Evolutionary conservation across 2,113 vertebrate genomes (phyloP).

Genomic region (Galbula dea): DNA sequence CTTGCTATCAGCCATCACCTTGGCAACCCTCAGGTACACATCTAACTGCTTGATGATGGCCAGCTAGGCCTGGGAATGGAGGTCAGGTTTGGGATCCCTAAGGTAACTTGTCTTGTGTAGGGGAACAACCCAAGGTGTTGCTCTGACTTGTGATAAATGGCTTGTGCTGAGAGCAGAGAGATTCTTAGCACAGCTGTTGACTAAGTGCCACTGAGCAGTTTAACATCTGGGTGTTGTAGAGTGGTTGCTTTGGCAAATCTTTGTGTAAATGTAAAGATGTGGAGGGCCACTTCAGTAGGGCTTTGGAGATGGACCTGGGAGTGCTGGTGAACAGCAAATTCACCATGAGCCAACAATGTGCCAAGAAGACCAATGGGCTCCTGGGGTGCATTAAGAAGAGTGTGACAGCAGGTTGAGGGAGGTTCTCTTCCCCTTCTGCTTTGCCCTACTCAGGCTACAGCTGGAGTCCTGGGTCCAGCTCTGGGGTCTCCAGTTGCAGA

Average conservation of each 20-base stretch:
- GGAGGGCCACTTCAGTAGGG: rapidly evolving
- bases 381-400: too few relatives aligned
- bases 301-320: neutral
- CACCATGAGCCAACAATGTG: too few relatives aligned
- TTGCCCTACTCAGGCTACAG: too few relatives aligned
- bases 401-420: too few relatives aligned
- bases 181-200: neutral
- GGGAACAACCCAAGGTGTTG: neutral
- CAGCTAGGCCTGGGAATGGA: rapidly evolving
- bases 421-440: too few relatives aligned
- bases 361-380: too few relatives aligned
- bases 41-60: rapidly evolving
- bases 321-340: too few relatives aligned
- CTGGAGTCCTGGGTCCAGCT: too few relatives aligned
- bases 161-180: neutral
- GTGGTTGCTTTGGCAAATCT: neutral
- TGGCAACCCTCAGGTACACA: conserved; percentile 76
- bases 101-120: neutral
- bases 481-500: too few relatives aligned
- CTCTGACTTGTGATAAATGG: neutral
- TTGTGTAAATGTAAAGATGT: neutral
- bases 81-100: neutral
- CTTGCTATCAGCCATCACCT: conserved; percentile 87
- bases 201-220: rapidly evolving
- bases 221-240: rapidly evolving